Base-by-base conservation (phyloP, 2,888 invertebrate species). In the Eucera pruinosa region DNA sequence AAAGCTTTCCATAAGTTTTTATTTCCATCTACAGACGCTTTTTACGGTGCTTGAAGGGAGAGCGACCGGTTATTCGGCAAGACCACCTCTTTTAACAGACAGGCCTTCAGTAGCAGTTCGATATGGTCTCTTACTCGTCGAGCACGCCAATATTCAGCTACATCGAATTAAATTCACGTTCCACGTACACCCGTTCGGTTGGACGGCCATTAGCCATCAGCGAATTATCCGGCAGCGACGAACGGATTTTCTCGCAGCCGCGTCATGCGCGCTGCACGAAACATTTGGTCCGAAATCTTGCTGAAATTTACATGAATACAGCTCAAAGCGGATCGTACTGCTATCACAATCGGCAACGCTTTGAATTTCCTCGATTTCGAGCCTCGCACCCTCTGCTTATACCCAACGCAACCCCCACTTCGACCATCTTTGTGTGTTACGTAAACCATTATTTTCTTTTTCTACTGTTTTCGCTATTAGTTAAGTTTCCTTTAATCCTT, bases 231-330 rank as follows among this genome's bases (percentile, higher is more conserved):
- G 72, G 25, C 71, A 75, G 61, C 72, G 70, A 57, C 73, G 75
- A 78, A 76, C 70, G 81, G 81, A 85, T 84, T 84, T 85, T 84
- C 84, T 85, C 85, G 83, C 81, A 55, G 55, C 65, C 52, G 48
- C 74, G 76, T 57, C 45, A 58, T 57, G 33, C 57, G 39, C 18
- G 48, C 25, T 39, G n/a, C 52, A 23, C 83, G 77, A 80, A 70
- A 84, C 82, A 75, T 84, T 82, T 75, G 30, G 41, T 18, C 41
- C 48, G 41, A 67, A 70, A 80, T 85, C 83, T 81, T 83, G 67
- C 69, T 85, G 83, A 84, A 84, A 84, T 84, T 85, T 84, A 84
- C 83, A 84, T 85, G 84, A 85, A 69, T 73, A 72, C 36, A 64
- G 39, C 62, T 58, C 61, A 39, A 69, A 81, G 73, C 64, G 65